Percentiles rank a stretch among this genome's conserved stretches.
Evolutionary conservation across 2,888 invertebrate species (phyloP).

Genomic region (Drosophila antonietae): DNA sequence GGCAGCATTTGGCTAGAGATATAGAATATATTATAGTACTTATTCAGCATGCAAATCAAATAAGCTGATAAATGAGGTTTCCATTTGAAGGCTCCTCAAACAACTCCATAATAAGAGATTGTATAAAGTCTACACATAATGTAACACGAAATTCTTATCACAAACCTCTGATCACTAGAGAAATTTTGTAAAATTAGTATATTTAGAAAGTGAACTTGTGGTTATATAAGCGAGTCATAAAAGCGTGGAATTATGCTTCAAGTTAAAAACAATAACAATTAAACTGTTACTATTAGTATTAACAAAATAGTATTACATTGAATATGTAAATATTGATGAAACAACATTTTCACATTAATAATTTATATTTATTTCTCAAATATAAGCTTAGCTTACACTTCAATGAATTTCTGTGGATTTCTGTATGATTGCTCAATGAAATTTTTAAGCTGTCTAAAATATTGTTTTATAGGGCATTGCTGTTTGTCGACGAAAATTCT

Average conservation of each 20-base stretch:
- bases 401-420: no score
- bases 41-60: slow-evolving; percentile 28
- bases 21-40: slow-evolving; percentile 14
- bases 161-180: neutral
- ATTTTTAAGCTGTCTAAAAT: neutral
- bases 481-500: no score
- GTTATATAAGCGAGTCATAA: neutral
- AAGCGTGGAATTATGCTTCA: neutral
- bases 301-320: no score
- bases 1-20: slow-evolving; percentile 1
- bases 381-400: no score
- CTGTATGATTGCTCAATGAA: neutral
- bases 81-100: slow-evolving; percentile 2
- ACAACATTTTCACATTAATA: no score
- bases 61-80: slow-evolving; percentile 1
- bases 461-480: no score
- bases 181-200: slow-evolving; percentile 1
- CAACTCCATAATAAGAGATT: slow-evolving; percentile 15
- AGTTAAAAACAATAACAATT: neutral
- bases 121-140: slow-evolving; percentile 1
- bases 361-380: neutral
- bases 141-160: slow-evolving; percentile 14
- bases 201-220: slow-evolving; percentile 2
- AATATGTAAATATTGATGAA: neutral
- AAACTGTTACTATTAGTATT: neutral